These are phyloP conservation scores for Netelia virgata DNA, from an alignment of 2,888 invertebrate genomes.

Conservation along the genomic window DNA sequence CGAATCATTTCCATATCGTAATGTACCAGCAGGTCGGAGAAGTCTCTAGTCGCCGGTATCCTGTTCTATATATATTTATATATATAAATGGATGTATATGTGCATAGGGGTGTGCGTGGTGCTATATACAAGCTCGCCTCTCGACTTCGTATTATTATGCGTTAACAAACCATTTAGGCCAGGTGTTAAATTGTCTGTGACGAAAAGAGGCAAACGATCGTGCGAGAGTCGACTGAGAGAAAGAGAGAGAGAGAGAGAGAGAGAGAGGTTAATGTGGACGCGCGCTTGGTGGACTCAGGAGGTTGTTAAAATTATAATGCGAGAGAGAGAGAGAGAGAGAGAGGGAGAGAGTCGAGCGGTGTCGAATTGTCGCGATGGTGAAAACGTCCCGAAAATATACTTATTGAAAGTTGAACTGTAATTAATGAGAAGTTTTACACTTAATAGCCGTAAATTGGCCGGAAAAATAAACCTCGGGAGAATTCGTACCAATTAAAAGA, in stretches of 20 bases:
- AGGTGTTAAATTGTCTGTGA: constrained; percentile 85
- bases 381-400: neutral
- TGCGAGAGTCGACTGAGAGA: constrained; percentile 60
- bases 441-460: constrained; percentile 80
- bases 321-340: neutral
- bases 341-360: neutral
- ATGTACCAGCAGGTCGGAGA: constrained; percentile 69
- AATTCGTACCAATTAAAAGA: neutral
- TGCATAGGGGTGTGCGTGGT: constrained; percentile 30
- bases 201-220: constrained; percentile 78
- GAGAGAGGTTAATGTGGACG: constrained; percentile 15
- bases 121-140: constrained; percentile 19
- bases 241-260: constrained; percentile 20
- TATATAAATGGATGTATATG: neutral
- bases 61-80: constrained; percentile 72
- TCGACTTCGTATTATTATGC: constrained; percentile 77
- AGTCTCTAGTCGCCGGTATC: constrained; percentile 78
- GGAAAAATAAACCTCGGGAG: constrained; percentile 71
- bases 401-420: neutral
- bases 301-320: constrained; percentile 10
- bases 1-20: constrained; percentile 82
- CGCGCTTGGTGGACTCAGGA: constrained; percentile 21
- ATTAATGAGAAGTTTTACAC: too few relatives aligned
- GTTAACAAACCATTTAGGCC: constrained; percentile 84
- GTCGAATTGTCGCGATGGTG: neutral